A percentile compares a stretch with the other conserved stretches of the same genome.
These are phyloP conservation scores for Periphyllus acericola DNA, from an alignment of 2,888 invertebrate genomes.

Conservation along the genomic window DNA sequence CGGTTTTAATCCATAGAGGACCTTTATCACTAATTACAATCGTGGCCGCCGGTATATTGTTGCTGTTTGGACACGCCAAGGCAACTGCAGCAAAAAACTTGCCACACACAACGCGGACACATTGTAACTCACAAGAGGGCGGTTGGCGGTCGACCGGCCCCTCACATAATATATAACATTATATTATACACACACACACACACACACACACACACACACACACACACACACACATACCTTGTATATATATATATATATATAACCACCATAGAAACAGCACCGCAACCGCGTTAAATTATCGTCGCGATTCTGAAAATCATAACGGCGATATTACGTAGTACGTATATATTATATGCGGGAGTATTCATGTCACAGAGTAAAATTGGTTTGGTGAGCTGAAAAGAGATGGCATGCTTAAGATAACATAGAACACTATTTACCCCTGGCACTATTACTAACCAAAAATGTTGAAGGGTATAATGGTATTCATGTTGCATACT, in stretches of 20 bases:
- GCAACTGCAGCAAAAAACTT: constrained; percentile 50
- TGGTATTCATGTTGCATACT: background rate
- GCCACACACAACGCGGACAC: constrained; percentile 13
- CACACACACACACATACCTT: too few species aligned
- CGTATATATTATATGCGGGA: background rate
- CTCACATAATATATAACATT: constrained; percentile 7
- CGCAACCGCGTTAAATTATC: constrained; percentile 19
- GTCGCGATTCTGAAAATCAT: constrained; percentile 46
- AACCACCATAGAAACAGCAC: background rate
- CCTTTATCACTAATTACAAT: constrained; percentile 62
- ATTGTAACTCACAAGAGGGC: constrained; percentile 13
- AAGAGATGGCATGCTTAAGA: constrained; percentile 17
- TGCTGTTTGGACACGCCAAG: constrained; percentile 53
- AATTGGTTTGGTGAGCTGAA: constrained; percentile 20
- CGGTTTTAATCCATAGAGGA: constrained; percentile 61
- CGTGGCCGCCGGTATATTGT: constrained; percentile 43
- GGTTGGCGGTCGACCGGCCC: background rate
- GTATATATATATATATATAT: background rate
- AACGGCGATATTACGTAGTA: constrained; percentile 26
- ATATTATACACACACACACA: background rate
- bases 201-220: too few species aligned
- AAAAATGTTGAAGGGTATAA: background rate
- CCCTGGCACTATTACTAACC: background rate
- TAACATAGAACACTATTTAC: background rate
- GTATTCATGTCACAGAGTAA: background rate